Conservation (phyloP, 2,797 vertebrate species). For the Danio albolineatus region DNA sequence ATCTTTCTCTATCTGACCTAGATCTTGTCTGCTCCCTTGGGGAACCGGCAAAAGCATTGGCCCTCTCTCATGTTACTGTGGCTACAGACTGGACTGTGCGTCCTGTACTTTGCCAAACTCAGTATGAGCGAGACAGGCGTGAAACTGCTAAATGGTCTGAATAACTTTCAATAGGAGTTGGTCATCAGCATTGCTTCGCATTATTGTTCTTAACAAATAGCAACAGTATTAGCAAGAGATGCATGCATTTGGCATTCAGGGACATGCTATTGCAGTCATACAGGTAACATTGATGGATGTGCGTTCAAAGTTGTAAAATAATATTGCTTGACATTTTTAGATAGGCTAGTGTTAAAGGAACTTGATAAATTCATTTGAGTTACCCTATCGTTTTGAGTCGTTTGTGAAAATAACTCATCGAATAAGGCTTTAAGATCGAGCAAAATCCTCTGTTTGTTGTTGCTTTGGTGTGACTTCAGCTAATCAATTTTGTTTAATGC, state of each 20-base stretch:
- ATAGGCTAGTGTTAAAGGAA: not conserved
- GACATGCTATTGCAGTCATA: conserved; percentile 79
- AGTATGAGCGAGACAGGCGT: not conserved
- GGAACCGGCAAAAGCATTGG: conserved; percentile 33
- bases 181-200: conserved; percentile 34
- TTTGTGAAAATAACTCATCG: not conserved
- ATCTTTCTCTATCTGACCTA: conserved; percentile 51
- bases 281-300: conserved; percentile 68
- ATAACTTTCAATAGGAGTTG: conserved; percentile 33
- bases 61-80: conserved; percentile 29
- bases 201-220: conserved; percentile 50
- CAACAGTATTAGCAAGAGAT: conserved; percentile 65
- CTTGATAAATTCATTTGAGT: not conserved
- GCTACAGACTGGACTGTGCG: conserved; percentile 7
- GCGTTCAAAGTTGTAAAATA: conserved; percentile 64
- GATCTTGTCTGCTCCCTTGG: conserved; percentile 38
- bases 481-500: no score
- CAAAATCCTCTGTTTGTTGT: no score
- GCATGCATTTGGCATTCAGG: conserved; percentile 77
- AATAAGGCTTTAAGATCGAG: no score
- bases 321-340: not conserved
- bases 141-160: not conserved
- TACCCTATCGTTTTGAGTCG: not conserved
- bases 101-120: conserved; percentile 7
- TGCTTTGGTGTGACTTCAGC: no score